Evolutionary conservation across 1,140 invertebrate genomes (phyloP), one percentile per base, ranked within the genome.

Genomic region (Plectus sambesii): DNA sequence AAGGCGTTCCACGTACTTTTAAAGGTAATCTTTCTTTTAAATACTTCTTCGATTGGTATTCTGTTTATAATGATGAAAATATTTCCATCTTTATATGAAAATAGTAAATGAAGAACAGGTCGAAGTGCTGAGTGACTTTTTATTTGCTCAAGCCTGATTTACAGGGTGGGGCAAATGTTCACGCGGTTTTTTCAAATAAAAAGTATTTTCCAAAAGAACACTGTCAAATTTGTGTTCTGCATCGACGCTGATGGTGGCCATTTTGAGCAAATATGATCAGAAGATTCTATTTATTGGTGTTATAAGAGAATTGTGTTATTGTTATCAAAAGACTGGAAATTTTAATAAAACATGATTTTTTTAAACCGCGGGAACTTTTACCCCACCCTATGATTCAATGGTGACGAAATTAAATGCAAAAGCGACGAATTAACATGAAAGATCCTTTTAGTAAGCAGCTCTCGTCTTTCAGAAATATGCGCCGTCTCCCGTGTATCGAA

Each of bases 401-500:
- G 12, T 17, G 30, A 33, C 17, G n/a, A n/a, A n/a, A n/a, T n/a
- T n/a, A n/a, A n/a, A n/a, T n/a, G n/a, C n/a, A n/a, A n/a, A n/a
- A n/a, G n/a, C n/a, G n/a, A n/a, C n/a, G n/a, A n/a, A n/a, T n/a
- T n/a, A n/a, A n/a, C n/a, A n/a, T n/a, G n/a, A 33, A 17, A 12
- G 30, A 5, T 30, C 55, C 36, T 52, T 26, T 24, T 49, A 66
- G 63, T 12, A 59, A 77, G 68, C 88, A 94, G 78, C 93, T 94
- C n/a, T 40, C 94, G 88, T 74, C 87, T 66, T 29, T 60, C 76
- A 72, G 90, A 97, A 79, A 96, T 97, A 42, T 97, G 90, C 75
- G 89, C 88, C 5, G 85, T 94, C 20, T 92, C 87, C 63, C 92
- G 90, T 75, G 87, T 96, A 38, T 92, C 88, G 58, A 97, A 97